Evolutionary conservation across 2,113 vertebrate species (phyloP), one percentile per base, ranked within the genome.

Genomic region (Scortum barcoo): DNA sequence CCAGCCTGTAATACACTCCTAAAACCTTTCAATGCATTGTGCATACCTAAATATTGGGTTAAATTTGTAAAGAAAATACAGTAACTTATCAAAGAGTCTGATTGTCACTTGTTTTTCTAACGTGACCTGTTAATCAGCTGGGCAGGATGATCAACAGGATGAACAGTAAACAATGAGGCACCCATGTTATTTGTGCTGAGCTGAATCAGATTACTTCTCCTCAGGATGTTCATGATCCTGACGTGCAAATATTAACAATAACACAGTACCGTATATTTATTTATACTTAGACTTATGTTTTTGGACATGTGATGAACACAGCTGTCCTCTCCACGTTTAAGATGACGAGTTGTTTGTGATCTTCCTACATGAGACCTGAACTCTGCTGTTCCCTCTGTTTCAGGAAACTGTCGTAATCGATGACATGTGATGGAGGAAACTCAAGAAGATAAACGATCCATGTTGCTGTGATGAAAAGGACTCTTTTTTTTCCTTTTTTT

Each of bases 391-490:
- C 56, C 56, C 71, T 87, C 80, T 90, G 88, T 88, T 87, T 87
- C 81, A 84, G 40, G 54, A 85, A 90, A 92, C 78, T 82, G 78
- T 69, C 44, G 58, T 58, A 91, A 91, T 80, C 78, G 78, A 88
- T 89, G 85, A 88, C 86, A 89, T 70, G 76, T 89, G 89, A 83
- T 78, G 62, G 77, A 50, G 56, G 38, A 89, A 88, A 89, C 86
- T 82, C 86, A 71, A 63, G 80, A 72, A 85, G 93, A 94, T 92
- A 67, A 94, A 94, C 76, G 84, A 87, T 89, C 87, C 66, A 83
- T 90, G 93, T 81, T 84, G 88, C 88, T 68, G 83, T 94, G 90
- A 95, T 95, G 93, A 95, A 95, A 95, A 93, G 88, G 67, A 61
- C 76, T 86, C 67, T 10, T 10, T 40, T 40, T 40, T 46, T 87